phyloP scores from a whole-genome alignment of 2,113 vertebrate genomes.

The Phaetusa simplex region DNA sequence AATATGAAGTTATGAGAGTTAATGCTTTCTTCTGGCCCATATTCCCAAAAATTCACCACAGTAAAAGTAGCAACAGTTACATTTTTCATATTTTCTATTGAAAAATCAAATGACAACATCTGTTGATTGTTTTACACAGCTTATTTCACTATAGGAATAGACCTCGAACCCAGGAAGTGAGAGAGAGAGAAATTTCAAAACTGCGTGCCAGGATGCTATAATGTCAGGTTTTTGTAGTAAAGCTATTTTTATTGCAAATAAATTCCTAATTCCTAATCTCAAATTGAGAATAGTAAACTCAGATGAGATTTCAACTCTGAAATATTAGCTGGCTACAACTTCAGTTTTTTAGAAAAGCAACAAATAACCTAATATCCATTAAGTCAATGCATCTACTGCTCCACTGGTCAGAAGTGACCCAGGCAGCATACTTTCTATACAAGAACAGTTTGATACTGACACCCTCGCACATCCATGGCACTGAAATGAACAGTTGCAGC shows the following conservation, averaged over 20 bases:
- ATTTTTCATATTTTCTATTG: background rate
- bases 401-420: background rate
- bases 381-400: background rate
- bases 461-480: rapidly evolving
- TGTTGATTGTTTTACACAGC: background rate
- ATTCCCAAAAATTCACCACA: background rate
- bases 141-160: background rate
- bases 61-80: background rate
- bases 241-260: background rate
- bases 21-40: background rate
- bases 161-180: background rate
- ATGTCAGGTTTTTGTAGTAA: background rate
- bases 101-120: background rate
- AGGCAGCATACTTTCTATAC: rapidly evolving
- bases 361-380: background rate
- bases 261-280: background rate
- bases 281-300: background rate
- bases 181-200: background rate
- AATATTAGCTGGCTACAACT: background rate
- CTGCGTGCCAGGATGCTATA: background rate
- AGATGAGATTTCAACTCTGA: background rate
- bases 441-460: rapidly evolving
- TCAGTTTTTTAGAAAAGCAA: background rate
- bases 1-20: background rate
- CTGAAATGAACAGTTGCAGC: background rate